Percentiles rank a stretch among this genome's conserved stretches.
phyloP scores from a whole-genome alignment of 2,888 invertebrate species.

The Calliopum simillimum region DNA sequence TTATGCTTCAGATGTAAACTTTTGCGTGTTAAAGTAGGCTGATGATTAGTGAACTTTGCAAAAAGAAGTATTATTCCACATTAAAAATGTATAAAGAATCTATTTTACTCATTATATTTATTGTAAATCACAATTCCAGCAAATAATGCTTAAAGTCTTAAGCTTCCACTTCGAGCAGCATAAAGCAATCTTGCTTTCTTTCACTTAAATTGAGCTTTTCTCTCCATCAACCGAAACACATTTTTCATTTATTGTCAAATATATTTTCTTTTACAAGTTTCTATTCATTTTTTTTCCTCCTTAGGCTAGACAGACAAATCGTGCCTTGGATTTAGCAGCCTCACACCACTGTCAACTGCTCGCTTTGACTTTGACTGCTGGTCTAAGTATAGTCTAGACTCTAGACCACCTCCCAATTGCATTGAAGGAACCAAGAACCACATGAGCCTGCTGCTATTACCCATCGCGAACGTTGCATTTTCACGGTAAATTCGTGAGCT shows the following conservation, averaged over 20 bases:
- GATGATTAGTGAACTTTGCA: too few species aligned
- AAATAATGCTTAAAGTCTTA: too few species aligned
- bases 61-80: too few species aligned
- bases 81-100: too few species aligned
- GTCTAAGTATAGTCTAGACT: conserved; percentile 63
- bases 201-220: neutral
- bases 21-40: too few species aligned
- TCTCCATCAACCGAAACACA: conserved; percentile 42
- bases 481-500: conserved; percentile 23
- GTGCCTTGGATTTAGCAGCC: conserved; percentile 27
- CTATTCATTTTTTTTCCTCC: conserved; percentile 21
- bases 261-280: conserved; percentile 20
- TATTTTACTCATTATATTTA: too few species aligned
- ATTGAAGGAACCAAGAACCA: neutral
- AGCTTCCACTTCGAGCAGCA: too few species aligned
- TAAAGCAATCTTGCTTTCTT: too few species aligned
- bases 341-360: neutral
- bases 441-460: conserved; percentile 8
- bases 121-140: too few species aligned
- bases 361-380: conserved; percentile 46
- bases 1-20: too few species aligned
- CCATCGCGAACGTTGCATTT: neutral
- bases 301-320: conserved; percentile 36
- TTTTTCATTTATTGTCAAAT: conserved; percentile 62
- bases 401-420: conserved; percentile 50